Evolutionary conservation across 1,140 invertebrate species (phyloP), one percentile per base, ranked within the genome.

Genomic region (Hylaeus volcanicus): DNA sequence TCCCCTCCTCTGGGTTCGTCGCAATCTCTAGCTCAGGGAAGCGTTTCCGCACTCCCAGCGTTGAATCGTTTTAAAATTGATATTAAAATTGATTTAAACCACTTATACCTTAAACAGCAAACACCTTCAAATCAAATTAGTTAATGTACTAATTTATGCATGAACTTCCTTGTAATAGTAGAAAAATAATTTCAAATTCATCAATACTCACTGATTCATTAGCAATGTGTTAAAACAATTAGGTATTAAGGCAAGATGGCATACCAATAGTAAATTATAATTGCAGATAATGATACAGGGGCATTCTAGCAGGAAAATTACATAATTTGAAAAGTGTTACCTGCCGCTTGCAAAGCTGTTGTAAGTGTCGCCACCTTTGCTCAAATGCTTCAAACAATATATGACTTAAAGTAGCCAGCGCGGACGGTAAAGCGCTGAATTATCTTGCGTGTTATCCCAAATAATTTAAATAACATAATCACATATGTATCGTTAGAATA

Each of bases 231-330:
- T 82, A 85, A 75, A 77, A 82, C 68, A 82, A 82, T 84, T 84
- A 80, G 76, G 77, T 82, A 78, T 81, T 79, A 74, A 76, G 79
- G 64, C 63, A 83, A 75, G 80, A 76, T 84, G 75, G 85, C 85
- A 86, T 86, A 86, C 82, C 89, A 89, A 75, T 81, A 56, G 65
- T 74, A 82, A 84, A 81, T 74, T 76, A 83, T 86, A 88, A 90
- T 86, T 90, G 84, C 79, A 76, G 41, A 70, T 77, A 89, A 78
- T 85, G 83, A 90, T 82, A 76, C 66, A 56, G 58, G 45, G 77
- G 88, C 87, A 76, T 84, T 79, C 89, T 86, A 74, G 69, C 72
- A 79, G 82, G 69, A 65, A 73, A 43, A 80, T 82, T 79, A 81
- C 69, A 81, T 88, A 90, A 80, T 83, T 81, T 64, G 48, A 63